These are phyloP conservation scores for Steinernema scapterisci DNA, from an alignment of 2,888 invertebrate genomes.

Conservation along the genomic window DNA sequence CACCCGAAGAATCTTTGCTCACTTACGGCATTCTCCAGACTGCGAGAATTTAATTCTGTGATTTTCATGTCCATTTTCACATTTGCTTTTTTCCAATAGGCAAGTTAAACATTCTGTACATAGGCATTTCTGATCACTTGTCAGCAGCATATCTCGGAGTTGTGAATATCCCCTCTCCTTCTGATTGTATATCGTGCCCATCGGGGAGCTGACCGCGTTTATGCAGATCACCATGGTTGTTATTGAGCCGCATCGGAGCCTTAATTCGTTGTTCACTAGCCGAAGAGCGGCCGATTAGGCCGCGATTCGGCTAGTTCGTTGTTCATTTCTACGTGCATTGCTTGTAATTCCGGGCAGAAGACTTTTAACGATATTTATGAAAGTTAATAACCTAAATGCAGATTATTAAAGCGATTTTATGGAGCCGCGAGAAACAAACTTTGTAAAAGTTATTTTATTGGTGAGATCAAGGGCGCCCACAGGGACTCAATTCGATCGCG, in stretches of 20 bases:
- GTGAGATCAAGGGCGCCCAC: too few species aligned
- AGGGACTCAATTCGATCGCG: too few species aligned
- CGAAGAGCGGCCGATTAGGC: too few species aligned
- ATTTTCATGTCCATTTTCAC: neutral
- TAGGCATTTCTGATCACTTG: slow-evolving; percentile 31
- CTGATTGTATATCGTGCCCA: neutral
- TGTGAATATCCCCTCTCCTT: neutral
- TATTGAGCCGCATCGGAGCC: slow-evolving; percentile 1
- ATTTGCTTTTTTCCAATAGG: neutral
- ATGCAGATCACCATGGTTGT: neutral
- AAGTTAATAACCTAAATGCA: too few species aligned
- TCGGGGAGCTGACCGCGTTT: neutral
- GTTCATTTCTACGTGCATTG: neutral
- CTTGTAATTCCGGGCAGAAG: neutral
- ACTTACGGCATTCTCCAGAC: neutral
- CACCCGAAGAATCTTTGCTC: slow-evolving; percentile 6
- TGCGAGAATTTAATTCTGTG: slow-evolving; percentile 25
- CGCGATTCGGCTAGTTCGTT: too few species aligned
- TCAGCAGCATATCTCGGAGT: slow-evolving; percentile 26
- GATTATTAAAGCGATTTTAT: too few species aligned
- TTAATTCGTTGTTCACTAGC: neutral
- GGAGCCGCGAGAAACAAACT: too few species aligned
- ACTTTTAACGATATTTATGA: too few species aligned
- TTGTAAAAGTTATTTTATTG: too few species aligned
- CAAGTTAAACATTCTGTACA: slow-evolving; percentile 7